These are phyloP conservation scores for Cephalopachus bancanus DNA, from an alignment of 2,797 vertebrate genomes.

Conservation along the genomic window DNA sequence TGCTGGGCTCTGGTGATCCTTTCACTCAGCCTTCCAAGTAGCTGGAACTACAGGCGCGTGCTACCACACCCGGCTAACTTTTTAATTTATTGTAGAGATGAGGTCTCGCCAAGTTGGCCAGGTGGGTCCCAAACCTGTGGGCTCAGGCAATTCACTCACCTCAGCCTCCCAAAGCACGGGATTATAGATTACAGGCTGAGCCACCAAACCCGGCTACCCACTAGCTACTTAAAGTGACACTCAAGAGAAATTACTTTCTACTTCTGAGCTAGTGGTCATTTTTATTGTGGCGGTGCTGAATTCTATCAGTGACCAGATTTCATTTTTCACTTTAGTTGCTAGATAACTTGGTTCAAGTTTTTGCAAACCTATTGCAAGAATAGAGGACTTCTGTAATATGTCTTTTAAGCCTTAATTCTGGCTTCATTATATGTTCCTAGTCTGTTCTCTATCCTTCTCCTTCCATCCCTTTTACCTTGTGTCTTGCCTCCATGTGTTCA, in stretches of 20 bases:
- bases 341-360: background rate
- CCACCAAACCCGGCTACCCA: no score
- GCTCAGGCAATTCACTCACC: no score
- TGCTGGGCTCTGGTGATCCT: no score
- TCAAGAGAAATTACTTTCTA: background rate
- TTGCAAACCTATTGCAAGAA: background rate
- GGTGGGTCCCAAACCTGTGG: no score
- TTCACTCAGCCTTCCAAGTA: no score
- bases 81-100: no score
- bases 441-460: background rate
- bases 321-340: background rate
- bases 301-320: background rate
- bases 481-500: background rate
- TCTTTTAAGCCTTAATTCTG: slow-evolving; percentile 23
- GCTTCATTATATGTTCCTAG: background rate
- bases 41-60: no score
- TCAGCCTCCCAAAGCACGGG: no score
- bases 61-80: no score
- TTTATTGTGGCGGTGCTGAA: background rate
- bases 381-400: background rate
- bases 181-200: no score
- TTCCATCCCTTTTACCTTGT: fast-evolving
- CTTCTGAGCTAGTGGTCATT: background rate
- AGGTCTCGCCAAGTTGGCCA: no score
- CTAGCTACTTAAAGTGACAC: background rate